phyloP scores from a whole-genome alignment of 2,888 invertebrate species.

The Lithophane semibrunnea region DNA sequence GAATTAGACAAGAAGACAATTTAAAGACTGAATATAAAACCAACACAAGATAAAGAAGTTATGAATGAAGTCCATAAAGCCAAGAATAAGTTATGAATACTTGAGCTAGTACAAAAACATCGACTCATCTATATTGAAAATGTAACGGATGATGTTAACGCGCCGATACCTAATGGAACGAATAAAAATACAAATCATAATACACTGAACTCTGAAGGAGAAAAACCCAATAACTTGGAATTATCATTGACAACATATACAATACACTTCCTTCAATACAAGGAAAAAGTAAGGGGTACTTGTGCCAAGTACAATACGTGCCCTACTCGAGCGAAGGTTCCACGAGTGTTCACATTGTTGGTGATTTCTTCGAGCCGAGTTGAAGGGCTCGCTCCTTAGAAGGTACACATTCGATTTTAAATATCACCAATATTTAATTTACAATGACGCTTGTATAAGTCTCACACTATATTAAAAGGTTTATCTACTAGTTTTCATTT shows the following conservation, averaged over 20 bases:
- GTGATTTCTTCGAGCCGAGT: constrained; percentile 66
- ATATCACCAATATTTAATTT: constrained; percentile 42
- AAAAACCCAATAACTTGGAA: constrained; percentile 61
- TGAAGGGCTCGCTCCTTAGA: constrained; percentile 65
- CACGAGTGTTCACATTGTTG: constrained; percentile 70
- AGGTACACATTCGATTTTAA: constrained; percentile 54
- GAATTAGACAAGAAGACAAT: neutral
- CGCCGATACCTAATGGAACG: constrained; percentile 7
- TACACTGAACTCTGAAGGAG: constrained; percentile 42
- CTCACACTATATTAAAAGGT: neutral
- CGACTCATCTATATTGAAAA: neutral
- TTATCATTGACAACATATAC: constrained; percentile 70
- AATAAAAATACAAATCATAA: constrained; percentile 51
- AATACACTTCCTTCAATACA: constrained; percentile 66
- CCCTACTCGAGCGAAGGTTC: constrained; percentile 71
- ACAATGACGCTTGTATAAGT: constrained; percentile 6
- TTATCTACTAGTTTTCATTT: neutral
- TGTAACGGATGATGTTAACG: constrained; percentile 20
- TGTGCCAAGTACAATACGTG: constrained; percentile 71
- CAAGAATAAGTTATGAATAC: constrained; percentile 1
- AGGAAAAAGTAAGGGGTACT: constrained; percentile 70
- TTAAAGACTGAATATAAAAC: constrained; percentile 2
- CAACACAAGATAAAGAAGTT: neutral
- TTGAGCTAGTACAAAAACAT: constrained; percentile 9
- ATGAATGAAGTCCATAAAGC: neutral